Percentiles rank a stretch among this genome's conserved stretches.
Evolutionary conservation across 2,888 invertebrate genomes (phyloP).

Genomic region (Xanthostigma xanthostigma): DNA sequence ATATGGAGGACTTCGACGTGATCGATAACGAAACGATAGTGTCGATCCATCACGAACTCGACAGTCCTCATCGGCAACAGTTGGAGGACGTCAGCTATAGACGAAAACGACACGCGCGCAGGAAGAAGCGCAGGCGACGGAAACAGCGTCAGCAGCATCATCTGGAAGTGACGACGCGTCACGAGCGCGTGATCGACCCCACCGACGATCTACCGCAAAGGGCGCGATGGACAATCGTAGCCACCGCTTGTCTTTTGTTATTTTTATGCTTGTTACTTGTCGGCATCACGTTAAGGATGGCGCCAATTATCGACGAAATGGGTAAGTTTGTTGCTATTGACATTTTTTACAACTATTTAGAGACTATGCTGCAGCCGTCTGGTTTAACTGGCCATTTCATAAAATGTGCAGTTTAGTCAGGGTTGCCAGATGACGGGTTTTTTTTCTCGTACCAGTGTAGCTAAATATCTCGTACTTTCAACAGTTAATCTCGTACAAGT

Average conservation of each 20-base stretch:
- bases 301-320: slow-evolving; percentile 90
- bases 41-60: slow-evolving; percentile 10
- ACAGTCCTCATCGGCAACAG: slow-evolving; percentile 11
- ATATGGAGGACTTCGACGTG: slow-evolving; percentile 30
- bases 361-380: too few relatives aligned
- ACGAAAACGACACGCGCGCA: slow-evolving; percentile 20
- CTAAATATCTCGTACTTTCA: too few relatives aligned
- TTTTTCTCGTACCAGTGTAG: too few relatives aligned
- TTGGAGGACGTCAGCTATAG: slow-evolving; percentile 14
- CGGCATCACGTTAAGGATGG: slow-evolving; percentile 83
- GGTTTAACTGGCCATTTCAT: too few relatives aligned
- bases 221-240: slow-evolving; percentile 81
- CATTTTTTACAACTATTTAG: too few relatives aligned
- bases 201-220: slow-evolving; percentile 63
- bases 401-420: too few relatives aligned
- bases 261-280: slow-evolving; percentile 81
- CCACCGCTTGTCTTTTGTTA: slow-evolving; percentile 74
- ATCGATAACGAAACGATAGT: slow-evolving; percentile 24
- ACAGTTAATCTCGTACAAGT: too few relatives aligned
- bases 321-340: slow-evolving; percentile 45
- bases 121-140: slow-evolving; percentile 19
- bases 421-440: too few relatives aligned
- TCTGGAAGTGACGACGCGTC: slow-evolving; percentile 17
- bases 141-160: slow-evolving; percentile 19
- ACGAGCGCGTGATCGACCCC: slow-evolving; percentile 49